Percentiles rank a stretch among this genome's conserved stretches.
These are phyloP conservation scores for Ophion obscuratus DNA, from an alignment of 2,888 invertebrate genomes.

Conservation along the genomic window DNA sequence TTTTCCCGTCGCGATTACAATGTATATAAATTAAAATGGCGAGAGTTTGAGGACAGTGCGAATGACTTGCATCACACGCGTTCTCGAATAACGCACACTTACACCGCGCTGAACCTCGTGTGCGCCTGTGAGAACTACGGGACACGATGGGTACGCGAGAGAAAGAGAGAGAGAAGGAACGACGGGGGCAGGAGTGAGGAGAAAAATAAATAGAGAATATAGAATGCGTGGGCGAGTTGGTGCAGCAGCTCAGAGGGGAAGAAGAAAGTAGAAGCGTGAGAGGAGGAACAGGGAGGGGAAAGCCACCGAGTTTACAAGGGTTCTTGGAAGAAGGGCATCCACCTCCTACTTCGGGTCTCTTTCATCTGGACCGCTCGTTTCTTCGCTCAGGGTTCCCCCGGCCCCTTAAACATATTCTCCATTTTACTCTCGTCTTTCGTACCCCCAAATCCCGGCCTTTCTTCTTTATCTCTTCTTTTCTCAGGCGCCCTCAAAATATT, in stretches of 20 bases:
- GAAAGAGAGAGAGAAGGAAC: constrained; percentile 46
- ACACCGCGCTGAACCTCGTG: constrained; percentile 9
- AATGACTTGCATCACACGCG: constrained; percentile 38
- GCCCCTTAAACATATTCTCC: constrained; percentile 48
- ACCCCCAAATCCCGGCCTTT: constrained; percentile 43
- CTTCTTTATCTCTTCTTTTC: constrained; percentile 68
- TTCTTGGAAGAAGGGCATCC: constrained; percentile 82
- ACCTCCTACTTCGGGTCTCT: constrained; percentile 81
- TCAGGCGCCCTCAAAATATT: constrained; percentile 69
- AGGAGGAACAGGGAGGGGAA: constrained; percentile 52
- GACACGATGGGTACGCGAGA: constrained; percentile 11
- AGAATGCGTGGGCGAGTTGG: constrained; percentile 65
- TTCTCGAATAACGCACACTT: neutral
- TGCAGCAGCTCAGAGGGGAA: constrained; percentile 28
- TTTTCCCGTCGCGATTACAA: neutral
- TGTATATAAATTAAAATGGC: neutral
- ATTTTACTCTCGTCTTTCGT: constrained; percentile 47
- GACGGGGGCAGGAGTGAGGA: constrained; percentile 66
- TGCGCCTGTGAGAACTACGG: constrained; percentile 29
- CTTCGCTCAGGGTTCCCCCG: constrained; percentile 55
- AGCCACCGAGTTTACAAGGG: constrained; percentile 82
- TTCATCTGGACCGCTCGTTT: constrained; percentile 80
- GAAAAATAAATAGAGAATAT: constrained; percentile 65
- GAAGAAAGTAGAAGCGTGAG: constrained; percentile 40
- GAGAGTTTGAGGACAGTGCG: constrained; percentile 28